Evolutionary conservation across 1,140 invertebrate genomes (phyloP).

Genomic region (Dysdera silvatica): DNA sequence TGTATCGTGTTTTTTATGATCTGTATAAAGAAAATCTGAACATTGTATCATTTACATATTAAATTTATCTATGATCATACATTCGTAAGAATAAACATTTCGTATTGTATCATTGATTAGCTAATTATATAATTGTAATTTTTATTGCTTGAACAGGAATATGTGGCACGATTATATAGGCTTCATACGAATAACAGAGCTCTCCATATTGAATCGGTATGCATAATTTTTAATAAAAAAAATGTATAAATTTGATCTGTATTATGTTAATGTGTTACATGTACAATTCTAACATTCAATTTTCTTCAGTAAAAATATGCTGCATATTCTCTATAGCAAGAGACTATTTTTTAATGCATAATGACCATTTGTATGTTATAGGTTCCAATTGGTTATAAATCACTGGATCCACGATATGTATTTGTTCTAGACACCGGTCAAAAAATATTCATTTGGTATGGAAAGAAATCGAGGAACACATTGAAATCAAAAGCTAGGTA

Average conservation of each 20-base stretch:
- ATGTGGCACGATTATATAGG: constrained; percentile 75
- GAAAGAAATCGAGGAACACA: constrained; percentile 86
- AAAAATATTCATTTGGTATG: constrained; percentile 84
- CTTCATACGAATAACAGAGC: constrained; percentile 78
- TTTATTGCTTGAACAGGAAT: constrained; percentile 52
- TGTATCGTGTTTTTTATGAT: too few species aligned
- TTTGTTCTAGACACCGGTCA: constrained; percentile 84
- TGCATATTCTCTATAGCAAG: neutral
- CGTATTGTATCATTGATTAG: neutral
- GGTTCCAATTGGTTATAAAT: constrained; percentile 52
- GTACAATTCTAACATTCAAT: neutral
- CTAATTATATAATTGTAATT: neutral
- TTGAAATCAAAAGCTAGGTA: constrained; percentile 80
- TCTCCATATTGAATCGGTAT: constrained; percentile 86
- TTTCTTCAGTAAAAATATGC: neutral
- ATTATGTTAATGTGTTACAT: neutral
- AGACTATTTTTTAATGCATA: neutral
- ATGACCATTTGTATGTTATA: constrained; percentile 5
- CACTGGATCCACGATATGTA: constrained; percentile 82
- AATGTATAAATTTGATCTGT: neutral
- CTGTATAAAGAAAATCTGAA: too few species aligned
- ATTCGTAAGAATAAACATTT: neutral
- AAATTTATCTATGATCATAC: too few species aligned
- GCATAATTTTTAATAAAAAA: neutral
- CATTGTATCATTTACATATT: too few species aligned